A percentile compares a stretch with the other conserved stretches of the same genome.
phyloP scores from a whole-genome alignment of 2,888 invertebrate genomes.

The Megastigmus dorsalis region DNA sequence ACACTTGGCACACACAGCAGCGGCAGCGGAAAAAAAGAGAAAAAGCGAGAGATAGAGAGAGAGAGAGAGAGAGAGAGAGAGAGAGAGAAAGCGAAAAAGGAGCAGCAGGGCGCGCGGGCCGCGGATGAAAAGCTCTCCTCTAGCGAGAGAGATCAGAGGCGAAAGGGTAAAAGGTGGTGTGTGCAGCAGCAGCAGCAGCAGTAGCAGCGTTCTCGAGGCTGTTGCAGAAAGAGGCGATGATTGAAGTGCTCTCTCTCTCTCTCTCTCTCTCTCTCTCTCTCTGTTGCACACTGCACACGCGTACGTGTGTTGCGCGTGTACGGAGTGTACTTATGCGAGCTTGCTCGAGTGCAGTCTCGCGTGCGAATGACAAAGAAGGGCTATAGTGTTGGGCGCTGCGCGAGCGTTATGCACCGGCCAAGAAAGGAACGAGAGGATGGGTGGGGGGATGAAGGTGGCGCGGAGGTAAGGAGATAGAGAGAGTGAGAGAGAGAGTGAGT shows the following conservation, averaged over 20 bases:
- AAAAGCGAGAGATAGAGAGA: background rate
- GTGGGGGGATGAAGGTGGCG: constrained; percentile 62
- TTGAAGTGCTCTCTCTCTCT: constrained; percentile 21
- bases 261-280: background rate
- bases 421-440: no score
- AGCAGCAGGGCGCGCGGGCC: background rate
- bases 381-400: no score
- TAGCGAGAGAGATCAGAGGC: constrained; percentile 67
- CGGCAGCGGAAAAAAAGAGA: background rate
- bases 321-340: no score
- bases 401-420: no score
- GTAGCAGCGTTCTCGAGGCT: background rate
- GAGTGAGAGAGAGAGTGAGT: background rate
- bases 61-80: constrained; percentile 22
- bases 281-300: background rate
- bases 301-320: background rate
- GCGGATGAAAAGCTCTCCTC: constrained; percentile 32
- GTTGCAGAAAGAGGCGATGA: constrained; percentile 3
- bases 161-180: constrained; percentile 51
- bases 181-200: background rate
- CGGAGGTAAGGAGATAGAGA: constrained; percentile 63
- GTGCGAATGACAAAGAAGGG: background rate
- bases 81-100: background rate
- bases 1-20: background rate
- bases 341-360: constrained; percentile 24